Base-by-base conservation (phyloP, 2,888 invertebrate species). In the Choristoneura rosaceana region DNA sequence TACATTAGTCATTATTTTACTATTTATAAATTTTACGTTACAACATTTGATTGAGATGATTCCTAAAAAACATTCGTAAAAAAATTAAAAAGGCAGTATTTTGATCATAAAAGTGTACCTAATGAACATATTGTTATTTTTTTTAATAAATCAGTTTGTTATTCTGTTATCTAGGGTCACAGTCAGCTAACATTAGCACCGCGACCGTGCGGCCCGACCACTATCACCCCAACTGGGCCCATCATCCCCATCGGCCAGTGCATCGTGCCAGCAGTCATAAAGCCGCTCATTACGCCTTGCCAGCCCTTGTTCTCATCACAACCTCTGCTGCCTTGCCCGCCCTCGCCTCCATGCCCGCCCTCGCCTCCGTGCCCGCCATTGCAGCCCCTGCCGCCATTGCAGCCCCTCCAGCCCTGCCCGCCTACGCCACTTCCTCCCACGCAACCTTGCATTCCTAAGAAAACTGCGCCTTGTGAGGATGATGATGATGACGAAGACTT, bases 181-280 rank as follows among this genome's bases (percentile, higher is more conserved):
- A 25, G 73, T 25, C 50, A 64, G 55, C 9, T 58, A 0, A 10
- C 33, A 12, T 38, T 47, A 25, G 59, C 58, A 14, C 43, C 41
- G 4, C 70, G 50, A 9, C 60, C 71, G 71, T 33, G 70, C 67
- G 38, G 64, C 3, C 45, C 75, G 14, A 65, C 75, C 38, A 58
- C 74, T 7, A 14, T 77, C 3, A 62, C 77, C 4, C 74, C 79
- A 4, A 73, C 77, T 9, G 76, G 82, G 0, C 74, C 77, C 43
- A 60, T 81, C n/a, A 77, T 79, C 14, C 79, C 81, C 3, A 71
- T 78, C 25, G 81, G 85, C 3, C 85, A 85, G 66, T 81, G 87
- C 61, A 79, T 87, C 2, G 84, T 90, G 4, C 90, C 91, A 59
- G 87, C 88, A 4, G 50, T 88, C 15, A 85, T 87, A 71, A 86